A percentile compares a stretch with the other conserved stretches of the same genome.
These are phyloP conservation scores for Anastrepha ludens DNA, from an alignment of 1,140 invertebrate species.

Conservation along the genomic window DNA sequence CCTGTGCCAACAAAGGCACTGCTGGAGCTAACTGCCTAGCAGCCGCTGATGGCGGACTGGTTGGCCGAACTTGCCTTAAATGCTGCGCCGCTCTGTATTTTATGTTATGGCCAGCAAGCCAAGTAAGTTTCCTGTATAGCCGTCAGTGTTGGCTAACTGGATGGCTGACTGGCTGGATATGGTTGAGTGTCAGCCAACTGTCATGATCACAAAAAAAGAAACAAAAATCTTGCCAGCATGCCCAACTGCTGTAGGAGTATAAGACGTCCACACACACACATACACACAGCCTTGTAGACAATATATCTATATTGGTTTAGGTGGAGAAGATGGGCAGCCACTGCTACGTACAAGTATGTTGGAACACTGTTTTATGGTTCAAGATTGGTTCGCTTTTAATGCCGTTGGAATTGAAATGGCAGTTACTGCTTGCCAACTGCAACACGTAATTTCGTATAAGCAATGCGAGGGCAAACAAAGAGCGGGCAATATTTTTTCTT, in stretches of 20 bases:
- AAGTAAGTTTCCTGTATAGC: slow-evolving; percentile 40
- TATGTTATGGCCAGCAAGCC: neutral
- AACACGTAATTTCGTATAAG: slow-evolving; percentile 16
- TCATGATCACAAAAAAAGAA: slow-evolving; percentile 20
- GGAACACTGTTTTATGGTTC: neutral
- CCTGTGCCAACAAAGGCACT: slow-evolving; percentile 38
- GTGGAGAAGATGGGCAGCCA: slow-evolving; percentile 7
- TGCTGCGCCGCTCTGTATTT: neutral
- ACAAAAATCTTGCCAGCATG: slow-evolving; percentile 16
- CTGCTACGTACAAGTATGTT: neutral
- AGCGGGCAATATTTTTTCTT: slow-evolving; percentile 17
- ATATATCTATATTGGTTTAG: neutral
- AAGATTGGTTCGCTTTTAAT: neutral
- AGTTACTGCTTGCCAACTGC: neutral
- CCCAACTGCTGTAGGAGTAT: slow-evolving; percentile 32
- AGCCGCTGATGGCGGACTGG: neutral
- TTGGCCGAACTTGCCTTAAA: slow-evolving; percentile 29
- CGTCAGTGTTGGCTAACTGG: neutral
- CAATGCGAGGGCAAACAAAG: neutral
- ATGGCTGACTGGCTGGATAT: neutral
- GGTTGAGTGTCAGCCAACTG: slow-evolving; percentile 40
- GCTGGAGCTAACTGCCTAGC: slow-evolving; percentile 2
- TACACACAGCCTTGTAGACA: neutral
- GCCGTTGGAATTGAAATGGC: neutral
- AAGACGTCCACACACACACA: neutral